Percentiles rank a stretch among this genome's conserved stretches.
These are phyloP conservation scores for Arctocebus calabarensis DNA, from an alignment of 2,797 vertebrate species.

Conservation along the genomic window DNA sequence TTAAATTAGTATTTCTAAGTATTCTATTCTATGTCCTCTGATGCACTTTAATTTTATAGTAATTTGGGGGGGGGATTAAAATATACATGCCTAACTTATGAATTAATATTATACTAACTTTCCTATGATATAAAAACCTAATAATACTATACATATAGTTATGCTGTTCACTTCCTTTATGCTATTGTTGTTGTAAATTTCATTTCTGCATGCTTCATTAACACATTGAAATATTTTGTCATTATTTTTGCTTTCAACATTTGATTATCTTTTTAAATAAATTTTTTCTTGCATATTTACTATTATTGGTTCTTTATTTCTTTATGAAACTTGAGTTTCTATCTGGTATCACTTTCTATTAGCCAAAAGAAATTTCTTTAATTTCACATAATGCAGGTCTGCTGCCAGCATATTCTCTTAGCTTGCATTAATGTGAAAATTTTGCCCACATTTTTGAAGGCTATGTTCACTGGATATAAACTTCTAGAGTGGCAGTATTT, in stretches of 20 bases:
- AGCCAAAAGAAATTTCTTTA: background rate
- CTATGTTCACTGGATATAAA: background rate
- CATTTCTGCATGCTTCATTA: background rate
- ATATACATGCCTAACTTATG: background rate
- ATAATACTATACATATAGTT: background rate
- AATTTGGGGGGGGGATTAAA: background rate
- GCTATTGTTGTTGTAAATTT: background rate
- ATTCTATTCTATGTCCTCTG: background rate
- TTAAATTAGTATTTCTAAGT: background rate
- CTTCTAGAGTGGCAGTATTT: background rate
- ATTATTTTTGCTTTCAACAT: background rate
- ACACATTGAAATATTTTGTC: background rate
- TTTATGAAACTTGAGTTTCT: background rate
- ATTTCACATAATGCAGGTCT: background rate
- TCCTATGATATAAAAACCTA: background rate
- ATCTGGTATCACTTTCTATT: background rate
- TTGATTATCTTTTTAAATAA: background rate
- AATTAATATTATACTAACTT: background rate
- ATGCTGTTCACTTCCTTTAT: background rate
- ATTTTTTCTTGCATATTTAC: background rate
- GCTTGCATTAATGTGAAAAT: background rate
- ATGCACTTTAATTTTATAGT: background rate
- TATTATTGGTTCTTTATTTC: background rate
- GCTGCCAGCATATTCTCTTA: background rate
- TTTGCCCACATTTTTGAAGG: background rate